Evolutionary conservation across 1,140 invertebrate species (phyloP).

Genomic region (Neodiprion virginianus): DNA sequence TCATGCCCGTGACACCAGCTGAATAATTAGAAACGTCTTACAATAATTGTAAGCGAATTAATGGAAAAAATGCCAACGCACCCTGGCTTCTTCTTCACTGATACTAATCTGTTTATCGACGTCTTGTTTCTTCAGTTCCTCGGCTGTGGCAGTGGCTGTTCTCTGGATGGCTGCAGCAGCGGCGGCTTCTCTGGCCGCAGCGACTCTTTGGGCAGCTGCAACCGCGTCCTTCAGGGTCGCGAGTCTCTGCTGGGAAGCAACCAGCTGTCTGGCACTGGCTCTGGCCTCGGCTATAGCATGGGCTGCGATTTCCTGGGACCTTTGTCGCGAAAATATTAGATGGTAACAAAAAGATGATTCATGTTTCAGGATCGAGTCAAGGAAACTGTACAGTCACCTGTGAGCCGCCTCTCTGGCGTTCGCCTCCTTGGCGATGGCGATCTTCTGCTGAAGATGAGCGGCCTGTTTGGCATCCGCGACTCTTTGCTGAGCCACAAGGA

Average conservation of each 20-base stretch:
- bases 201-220: slow-evolving; percentile 56
- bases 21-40: neutral
- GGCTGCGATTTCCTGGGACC: slow-evolving; percentile 54
- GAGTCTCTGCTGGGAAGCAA: slow-evolving; percentile 57
- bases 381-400: slow-evolving; percentile 36
- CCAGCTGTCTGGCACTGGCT: slow-evolving; percentile 52
- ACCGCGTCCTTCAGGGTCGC: slow-evolving; percentile 57
- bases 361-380: slow-evolving; percentile 1
- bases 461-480: slow-evolving; percentile 55
- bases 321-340: slow-evolving; percentile 20
- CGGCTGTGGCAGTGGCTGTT: slow-evolving; percentile 55
- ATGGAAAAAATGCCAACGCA: slow-evolving; percentile 29
- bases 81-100: slow-evolving; percentile 57
- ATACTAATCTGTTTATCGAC: slow-evolving; percentile 57
- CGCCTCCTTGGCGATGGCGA: slow-evolving; percentile 54
- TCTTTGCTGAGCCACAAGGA: slow-evolving; percentile 52
- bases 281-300: slow-evolving; percentile 50
- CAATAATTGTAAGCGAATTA: slow-evolving; percentile 14
- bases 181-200: slow-evolving; percentile 55
- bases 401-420: slow-evolving; percentile 51
- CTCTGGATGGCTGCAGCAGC: slow-evolving; percentile 58
- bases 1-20: too few relatives aligned
- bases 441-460: slow-evolving; percentile 52
- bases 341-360: neutral
- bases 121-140: slow-evolving; percentile 57